Percentiles rank a stretch among this genome's conserved stretches.
Conservation (phyloP, 1,140 invertebrate genomes). For the Plutomurus gul region DNA sequence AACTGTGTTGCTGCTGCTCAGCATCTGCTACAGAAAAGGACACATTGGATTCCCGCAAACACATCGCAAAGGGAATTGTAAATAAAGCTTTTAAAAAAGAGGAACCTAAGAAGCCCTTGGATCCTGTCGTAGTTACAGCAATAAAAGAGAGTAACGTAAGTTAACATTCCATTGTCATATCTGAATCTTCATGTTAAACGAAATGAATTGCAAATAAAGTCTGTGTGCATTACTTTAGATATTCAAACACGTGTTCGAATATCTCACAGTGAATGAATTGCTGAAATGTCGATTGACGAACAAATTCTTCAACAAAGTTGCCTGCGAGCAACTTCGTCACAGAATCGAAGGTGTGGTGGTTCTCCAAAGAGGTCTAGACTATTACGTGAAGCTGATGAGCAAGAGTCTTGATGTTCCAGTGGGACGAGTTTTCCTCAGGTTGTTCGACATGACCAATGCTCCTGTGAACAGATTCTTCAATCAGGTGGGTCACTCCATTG, state of each 20-base stretch:
- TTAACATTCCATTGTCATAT: neutral
- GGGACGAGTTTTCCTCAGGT: conserved; percentile 38
- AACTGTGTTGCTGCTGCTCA: neutral
- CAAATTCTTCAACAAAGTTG: conserved; percentile 32
- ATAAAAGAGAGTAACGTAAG: neutral
- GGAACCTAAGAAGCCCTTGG: neutral
- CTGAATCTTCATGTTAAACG: neutral
- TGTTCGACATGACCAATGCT: conserved; percentile 5
- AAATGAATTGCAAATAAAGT: neutral
- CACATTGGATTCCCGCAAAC: too few species aligned
- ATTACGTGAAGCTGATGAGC: conserved; percentile 38
- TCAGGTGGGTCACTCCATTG: conserved; percentile 23
- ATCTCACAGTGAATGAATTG: conserved; percentile 31
- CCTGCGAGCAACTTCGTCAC: neutral
- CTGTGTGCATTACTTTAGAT: neutral
- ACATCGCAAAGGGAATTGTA: too few species aligned
- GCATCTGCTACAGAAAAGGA: neutral
- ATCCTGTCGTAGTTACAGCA: neutral
- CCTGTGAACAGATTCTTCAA: conserved; percentile 1
- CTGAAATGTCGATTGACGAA: neutral
- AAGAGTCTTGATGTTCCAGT: conserved; percentile 39
- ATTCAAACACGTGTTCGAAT: neutral
- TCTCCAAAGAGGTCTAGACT: conserved; percentile 31
- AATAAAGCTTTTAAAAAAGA: neutral
- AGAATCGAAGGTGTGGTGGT: conserved; percentile 39